Evolutionary conservation across 2,797 vertebrate genomes (phyloP).

Genomic region (Sebastolobus alascanus): DNA sequence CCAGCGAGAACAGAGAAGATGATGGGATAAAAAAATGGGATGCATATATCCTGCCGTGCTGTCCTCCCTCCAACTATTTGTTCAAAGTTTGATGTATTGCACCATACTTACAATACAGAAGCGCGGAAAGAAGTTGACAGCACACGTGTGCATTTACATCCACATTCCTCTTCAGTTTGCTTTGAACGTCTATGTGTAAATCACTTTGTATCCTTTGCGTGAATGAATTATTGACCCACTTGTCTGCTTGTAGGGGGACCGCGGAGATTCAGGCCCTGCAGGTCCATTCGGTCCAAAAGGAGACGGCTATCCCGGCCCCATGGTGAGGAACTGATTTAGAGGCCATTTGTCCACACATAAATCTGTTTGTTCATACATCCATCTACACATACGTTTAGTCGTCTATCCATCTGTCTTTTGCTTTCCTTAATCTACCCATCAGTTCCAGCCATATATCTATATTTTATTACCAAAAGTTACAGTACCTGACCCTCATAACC

Average conservation of each 20-base stretch:
- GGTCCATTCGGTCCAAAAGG: slow-evolving; percentile 92
- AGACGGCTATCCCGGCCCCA: slow-evolving; percentile 89
- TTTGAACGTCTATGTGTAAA: slow-evolving; percentile 23
- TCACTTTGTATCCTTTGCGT: slow-evolving; percentile 32
- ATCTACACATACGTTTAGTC: neutral
- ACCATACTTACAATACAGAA: neutral
- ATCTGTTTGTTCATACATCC: slow-evolving; percentile 21
- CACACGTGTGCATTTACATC: slow-evolving; percentile 34
- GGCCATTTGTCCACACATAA: slow-evolving; percentile 12
- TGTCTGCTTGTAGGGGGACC: slow-evolving; percentile 85
- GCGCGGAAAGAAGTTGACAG: neutral
- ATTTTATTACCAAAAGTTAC: slow-evolving; percentile 38
- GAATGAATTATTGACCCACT: neutral
- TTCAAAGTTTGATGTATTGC: slow-evolving; percentile 11
- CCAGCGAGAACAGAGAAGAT: neutral
- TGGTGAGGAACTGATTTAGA: slow-evolving; percentile 78
- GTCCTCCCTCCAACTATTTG: neutral
- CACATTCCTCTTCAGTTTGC: slow-evolving; percentile 28
- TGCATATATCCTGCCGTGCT: neutral
- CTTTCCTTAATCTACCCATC: neutral
- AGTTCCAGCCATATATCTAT: slow-evolving; percentile 22
- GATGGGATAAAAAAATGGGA: neutral
- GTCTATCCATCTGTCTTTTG: slow-evolving; percentile 19
- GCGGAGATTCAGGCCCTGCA: slow-evolving; percentile 84
- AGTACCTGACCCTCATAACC: neutral